phyloP scores from a whole-genome alignment of 2,797 vertebrate genomes.

The Denticeps clupeoides region DNA sequence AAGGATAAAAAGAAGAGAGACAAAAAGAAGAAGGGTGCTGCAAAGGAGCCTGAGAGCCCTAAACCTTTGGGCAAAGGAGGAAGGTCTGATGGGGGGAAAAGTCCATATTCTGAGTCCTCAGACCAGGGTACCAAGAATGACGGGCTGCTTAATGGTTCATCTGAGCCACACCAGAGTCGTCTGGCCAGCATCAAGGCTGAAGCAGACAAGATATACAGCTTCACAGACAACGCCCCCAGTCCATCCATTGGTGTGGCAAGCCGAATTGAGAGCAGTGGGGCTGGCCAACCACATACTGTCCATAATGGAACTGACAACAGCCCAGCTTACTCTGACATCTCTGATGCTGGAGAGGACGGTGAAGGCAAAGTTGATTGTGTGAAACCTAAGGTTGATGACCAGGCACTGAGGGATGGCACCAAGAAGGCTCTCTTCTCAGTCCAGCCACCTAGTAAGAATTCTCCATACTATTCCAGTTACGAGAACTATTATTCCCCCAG shows the following conservation, averaged over 20 bases:
- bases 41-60: conserved; percentile 76
- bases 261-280: conserved; percentile 75
- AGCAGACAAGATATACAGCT: conserved; percentile 97
- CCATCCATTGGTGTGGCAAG: conserved; percentile 86
- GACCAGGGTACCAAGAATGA: conserved; percentile 65
- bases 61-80: conserved; percentile 67
- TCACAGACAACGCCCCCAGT: conserved; percentile 93
- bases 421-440: conserved; percentile 89
- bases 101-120: conserved; percentile 72
- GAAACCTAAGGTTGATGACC: conserved; percentile 83
- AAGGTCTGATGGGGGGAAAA: conserved; percentile 75
- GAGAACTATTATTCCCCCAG: conserved; percentile 90
- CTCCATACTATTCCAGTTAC: conserved; percentile 83
- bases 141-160: conserved; percentile 77
- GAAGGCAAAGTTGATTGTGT: conserved; percentile 79
- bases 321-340: conserved; percentile 96
- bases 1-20: conserved; percentile 97
- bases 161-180: conserved; percentile 89
- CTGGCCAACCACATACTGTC: conserved; percentile 80
- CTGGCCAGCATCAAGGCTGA: conserved; percentile 96
- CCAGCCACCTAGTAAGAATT: conserved; percentile 82
- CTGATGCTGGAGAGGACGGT: conserved; percentile 91
- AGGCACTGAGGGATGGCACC: conserved; percentile 77
- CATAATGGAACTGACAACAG: conserved; percentile 96
- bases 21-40: conserved; percentile 83